Conservation (phyloP, 1,140 invertebrate species). For the Phortica variegata region DNA sequence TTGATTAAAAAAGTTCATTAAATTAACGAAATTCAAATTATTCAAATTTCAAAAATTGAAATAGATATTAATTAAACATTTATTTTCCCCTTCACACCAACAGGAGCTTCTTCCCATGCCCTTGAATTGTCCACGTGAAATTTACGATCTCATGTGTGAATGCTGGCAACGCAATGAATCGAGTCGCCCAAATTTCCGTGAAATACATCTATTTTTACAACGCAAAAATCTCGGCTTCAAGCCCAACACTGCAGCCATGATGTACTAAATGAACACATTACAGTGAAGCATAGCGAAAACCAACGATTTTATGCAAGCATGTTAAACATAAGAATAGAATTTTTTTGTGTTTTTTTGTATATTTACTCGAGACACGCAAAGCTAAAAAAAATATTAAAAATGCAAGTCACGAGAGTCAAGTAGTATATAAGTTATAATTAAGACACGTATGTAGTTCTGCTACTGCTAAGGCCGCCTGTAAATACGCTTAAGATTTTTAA, state of each 20-base stretch:
- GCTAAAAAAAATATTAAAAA: too few relatives aligned
- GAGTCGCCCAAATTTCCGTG: conserved; percentile 84
- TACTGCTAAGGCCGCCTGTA: too few relatives aligned
- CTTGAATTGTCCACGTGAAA: conserved; percentile 82
- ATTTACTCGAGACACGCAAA: too few relatives aligned
- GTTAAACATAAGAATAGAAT: too few relatives aligned
- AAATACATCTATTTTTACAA: conserved; percentile 89
- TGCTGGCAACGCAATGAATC: conserved; percentile 88
- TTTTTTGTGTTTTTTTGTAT: too few relatives aligned
- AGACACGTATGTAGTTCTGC: too few relatives aligned
- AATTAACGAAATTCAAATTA: neutral
- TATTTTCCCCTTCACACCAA: conserved; percentile 2
- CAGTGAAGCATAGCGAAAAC: conserved; percentile 1
- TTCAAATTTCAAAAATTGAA: conserved; percentile 2
- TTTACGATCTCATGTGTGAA: conserved; percentile 91
- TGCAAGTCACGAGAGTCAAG: too few relatives aligned
- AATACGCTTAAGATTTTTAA: too few relatives aligned
- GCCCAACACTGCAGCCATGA: conserved; percentile 53
- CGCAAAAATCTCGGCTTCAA: conserved; percentile 85
- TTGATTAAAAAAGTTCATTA: neutral
- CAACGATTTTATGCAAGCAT: conserved; percentile 4
- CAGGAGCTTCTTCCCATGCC: conserved; percentile 73
- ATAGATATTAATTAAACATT: too few relatives aligned
- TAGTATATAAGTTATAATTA: too few relatives aligned
- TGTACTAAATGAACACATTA: conserved; percentile 39